Evolutionary conservation across 2,888 invertebrate species (phyloP).

Genomic region (Oxystoma pomonae): DNA sequence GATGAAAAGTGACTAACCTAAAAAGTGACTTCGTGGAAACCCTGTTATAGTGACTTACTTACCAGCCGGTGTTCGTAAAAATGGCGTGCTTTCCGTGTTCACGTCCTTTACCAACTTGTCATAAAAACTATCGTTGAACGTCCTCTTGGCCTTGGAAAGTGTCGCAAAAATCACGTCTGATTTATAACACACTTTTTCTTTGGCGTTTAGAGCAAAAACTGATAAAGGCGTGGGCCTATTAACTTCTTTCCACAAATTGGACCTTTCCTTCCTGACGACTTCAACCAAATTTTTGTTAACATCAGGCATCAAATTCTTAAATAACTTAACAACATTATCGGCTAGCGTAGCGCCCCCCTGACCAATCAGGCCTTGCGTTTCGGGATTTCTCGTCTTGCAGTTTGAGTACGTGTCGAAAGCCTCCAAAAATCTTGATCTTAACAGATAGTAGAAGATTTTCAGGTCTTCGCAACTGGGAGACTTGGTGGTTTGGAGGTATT

Average conservation of each 20-base stretch:
- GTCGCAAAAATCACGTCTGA: conserved; percentile 49
- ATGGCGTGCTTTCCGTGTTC: conserved; percentile 55
- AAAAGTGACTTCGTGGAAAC: too few species aligned
- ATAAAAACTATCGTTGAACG: conserved; percentile 44
- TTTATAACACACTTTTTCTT: conserved; percentile 45
- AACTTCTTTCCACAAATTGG: conserved; percentile 41
- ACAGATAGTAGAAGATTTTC: conserved; percentile 66
- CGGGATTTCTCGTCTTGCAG: conserved; percentile 25
- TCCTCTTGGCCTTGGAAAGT: conserved; percentile 49
- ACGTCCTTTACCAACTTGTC: conserved; percentile 46
- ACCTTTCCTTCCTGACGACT: conserved; percentile 35
- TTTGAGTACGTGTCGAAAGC: conserved; percentile 53
- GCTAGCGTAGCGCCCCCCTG: conserved; percentile 32
- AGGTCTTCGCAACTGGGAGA: conserved; percentile 60
- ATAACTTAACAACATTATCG: conserved; percentile 35
- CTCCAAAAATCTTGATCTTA: conserved; percentile 56
- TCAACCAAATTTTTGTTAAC: conserved; percentile 39
- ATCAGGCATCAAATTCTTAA: conserved; percentile 37
- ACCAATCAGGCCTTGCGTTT: conserved; percentile 33
- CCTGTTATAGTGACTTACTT: background rate
- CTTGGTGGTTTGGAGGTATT: conserved; percentile 55
- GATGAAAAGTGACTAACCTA: too few species aligned
- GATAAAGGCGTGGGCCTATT: conserved; percentile 56
- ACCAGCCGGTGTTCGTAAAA: conserved; percentile 54
- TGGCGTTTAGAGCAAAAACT: conserved; percentile 50